Conservation (phyloP, 1,140 invertebrate genomes). For the Calliopsis andreniformis region DNA sequence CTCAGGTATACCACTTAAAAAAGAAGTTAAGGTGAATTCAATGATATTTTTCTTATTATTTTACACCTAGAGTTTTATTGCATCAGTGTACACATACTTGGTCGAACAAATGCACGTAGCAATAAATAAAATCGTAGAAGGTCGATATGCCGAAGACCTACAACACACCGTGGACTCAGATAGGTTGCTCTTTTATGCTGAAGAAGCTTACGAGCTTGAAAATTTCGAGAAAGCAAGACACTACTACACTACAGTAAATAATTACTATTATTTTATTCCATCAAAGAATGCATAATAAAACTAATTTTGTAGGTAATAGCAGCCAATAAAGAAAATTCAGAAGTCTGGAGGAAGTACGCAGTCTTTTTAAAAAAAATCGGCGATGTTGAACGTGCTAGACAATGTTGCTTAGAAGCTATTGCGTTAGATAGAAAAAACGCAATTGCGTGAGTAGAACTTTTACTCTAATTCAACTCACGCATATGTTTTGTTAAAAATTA, state of each 20-base stretch:
- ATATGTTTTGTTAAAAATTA: neutral
- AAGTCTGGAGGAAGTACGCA: constrained; percentile 63
- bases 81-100: constrained; percentile 60
- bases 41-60: too few relatives aligned
- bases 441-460: constrained; percentile 57
- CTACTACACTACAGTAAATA: constrained; percentile 52
- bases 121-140: constrained; percentile 62
- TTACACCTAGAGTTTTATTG: constrained; percentile 67
- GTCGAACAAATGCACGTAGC: constrained; percentile 66
- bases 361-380: constrained; percentile 56
- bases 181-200: constrained; percentile 54
- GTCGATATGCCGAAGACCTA: neutral
- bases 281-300: neutral
- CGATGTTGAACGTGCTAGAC: constrained; percentile 56
- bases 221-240: constrained; percentile 45
- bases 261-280: neutral
- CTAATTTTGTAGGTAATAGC: constrained; percentile 41
- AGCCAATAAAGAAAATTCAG: constrained; percentile 39
- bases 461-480: neutral
- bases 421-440: constrained; percentile 54
- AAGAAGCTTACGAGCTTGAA: constrained; percentile 64
- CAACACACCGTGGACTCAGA: neutral
- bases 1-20: constrained; percentile 52
- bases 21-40: too few relatives aligned
- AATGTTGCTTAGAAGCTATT: constrained; percentile 66